These are phyloP conservation scores for Pseudoatta argentina DNA, from an alignment of 1,140 invertebrate species.

Conservation along the genomic window DNA sequence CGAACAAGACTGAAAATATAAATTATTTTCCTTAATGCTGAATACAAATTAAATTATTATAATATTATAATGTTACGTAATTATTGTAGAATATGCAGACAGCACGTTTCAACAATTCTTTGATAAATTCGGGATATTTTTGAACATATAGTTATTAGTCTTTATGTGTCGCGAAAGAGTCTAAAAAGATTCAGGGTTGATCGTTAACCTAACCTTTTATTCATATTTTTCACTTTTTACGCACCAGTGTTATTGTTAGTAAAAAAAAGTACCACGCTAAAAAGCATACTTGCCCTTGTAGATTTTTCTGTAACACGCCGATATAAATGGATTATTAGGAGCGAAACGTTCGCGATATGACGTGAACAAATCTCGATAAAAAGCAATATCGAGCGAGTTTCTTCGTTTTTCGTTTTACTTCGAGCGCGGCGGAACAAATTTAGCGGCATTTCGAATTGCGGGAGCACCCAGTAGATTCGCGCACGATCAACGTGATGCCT, in stretches of 20 bases:
- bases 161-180: neutral
- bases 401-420: conserved; percentile 26
- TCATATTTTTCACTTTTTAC: neutral
- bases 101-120: neutral
- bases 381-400: conserved; percentile 43
- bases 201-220: neutral
- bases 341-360: conserved; percentile 25
- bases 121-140: neutral
- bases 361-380: conserved; percentile 53
- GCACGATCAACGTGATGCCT: conserved; percentile 56
- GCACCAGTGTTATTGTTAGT: neutral
- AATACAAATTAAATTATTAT: neutral
- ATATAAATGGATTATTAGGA: conserved; percentile 22
- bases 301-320: conserved; percentile 30
- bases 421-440: conserved; percentile 47
- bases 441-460: conserved; percentile 49
- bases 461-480: conserved; percentile 64
- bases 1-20: neutral
- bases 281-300: conserved; percentile 18
- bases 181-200: neutral
- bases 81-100: neutral
- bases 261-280: conserved; percentile 12
- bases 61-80: neutral
- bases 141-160: no score
- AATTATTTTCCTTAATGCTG: neutral